Evolutionary conservation across 2,113 vertebrate species (phyloP), one percentile per base, ranked within the genome.

Genomic region (Calyptommatus sinebrachiatus): DNA sequence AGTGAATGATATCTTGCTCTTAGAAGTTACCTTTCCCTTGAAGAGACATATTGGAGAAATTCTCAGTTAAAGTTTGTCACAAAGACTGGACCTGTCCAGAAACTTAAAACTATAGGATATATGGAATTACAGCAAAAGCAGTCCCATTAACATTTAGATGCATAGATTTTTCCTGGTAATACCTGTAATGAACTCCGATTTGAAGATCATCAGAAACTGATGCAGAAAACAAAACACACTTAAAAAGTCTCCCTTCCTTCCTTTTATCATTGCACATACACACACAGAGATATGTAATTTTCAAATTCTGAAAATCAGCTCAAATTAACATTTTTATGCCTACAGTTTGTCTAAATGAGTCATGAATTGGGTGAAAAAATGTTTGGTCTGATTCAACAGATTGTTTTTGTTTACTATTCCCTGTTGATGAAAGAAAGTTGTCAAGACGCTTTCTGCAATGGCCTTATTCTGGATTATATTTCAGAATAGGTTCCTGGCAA

Each of bases 21-120:
- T 28, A 35, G 3, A 68, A 68, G 21, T 12, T 50, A 26, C 28
- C 22, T 29, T 69, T 68, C 57, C 48, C 48, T 29, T 20, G 7
- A 26, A 26, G 61, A 73, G 26, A 50, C 69, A 62, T 60, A 35
- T 7, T 18, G 57, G 45, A 69, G 83, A 28, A 45, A 80, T 7
- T 78, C 62, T 18, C 78, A 80, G 66, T 77, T 82, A 76, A 22
- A 26, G 22, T 31, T 50, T 31, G 45, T 28, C 12, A 6, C 65
- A 66, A 73, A 8, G 50, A 12, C 1, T 61, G 72, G 24, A 24
- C 28, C 28, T 66, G n/a, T 41, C 73, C 26, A 46, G 57, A 7
- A 50, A 29, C 29, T 53, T 0, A 28, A 50, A 65, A 76, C 26
- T 45, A 24, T 22, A 28, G 24, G 12, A 63, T 31, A 60, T 7